These are phyloP conservation scores for Osmerus mordax DNA, from an alignment of 2,113 vertebrate species.

Conservation along the genomic window DNA sequence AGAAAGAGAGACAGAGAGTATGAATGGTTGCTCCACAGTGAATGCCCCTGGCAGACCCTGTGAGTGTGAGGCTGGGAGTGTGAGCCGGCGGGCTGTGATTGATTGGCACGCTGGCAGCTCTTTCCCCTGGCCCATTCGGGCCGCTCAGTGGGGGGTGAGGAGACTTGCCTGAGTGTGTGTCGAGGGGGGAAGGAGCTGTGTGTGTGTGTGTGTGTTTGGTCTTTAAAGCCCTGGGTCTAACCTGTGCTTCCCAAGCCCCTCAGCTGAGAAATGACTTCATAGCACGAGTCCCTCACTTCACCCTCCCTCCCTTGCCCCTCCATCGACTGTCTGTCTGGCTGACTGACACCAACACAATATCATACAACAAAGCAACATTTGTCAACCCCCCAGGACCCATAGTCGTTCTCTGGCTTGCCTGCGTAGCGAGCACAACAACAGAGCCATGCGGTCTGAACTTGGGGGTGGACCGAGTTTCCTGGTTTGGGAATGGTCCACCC, in stretches of 20 bases:
- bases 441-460: slow-evolving; percentile 8
- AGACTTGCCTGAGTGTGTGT: not conserved
- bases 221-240: not conserved
- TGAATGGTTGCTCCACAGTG: too few species aligned
- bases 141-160: not conserved
- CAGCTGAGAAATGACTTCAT: not conserved
- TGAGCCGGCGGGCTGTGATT: not conserved
- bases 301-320: slow-evolving; percentile 11
- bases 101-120: slow-evolving; percentile 8
- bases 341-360: slow-evolving; percentile 13
- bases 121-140: not conserved
- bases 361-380: slow-evolving; percentile 21
- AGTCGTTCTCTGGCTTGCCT: not conserved
- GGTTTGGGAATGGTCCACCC: not conserved
- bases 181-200: not conserved
- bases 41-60: not conserved
- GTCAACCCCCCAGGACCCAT: not conserved
- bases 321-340: slow-evolving; percentile 25
- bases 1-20: not conserved
- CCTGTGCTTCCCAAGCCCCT: not conserved
- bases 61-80: not conserved
- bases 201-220: not conserved
- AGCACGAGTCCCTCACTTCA: slow-evolving; percentile 9
- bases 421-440: not conserved
- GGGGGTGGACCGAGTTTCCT: not conserved